Percentiles rank a stretch among this genome's conserved stretches.
Conservation (phyloP, 2,797 vertebrate species). For the Halcyon badia region DNA sequence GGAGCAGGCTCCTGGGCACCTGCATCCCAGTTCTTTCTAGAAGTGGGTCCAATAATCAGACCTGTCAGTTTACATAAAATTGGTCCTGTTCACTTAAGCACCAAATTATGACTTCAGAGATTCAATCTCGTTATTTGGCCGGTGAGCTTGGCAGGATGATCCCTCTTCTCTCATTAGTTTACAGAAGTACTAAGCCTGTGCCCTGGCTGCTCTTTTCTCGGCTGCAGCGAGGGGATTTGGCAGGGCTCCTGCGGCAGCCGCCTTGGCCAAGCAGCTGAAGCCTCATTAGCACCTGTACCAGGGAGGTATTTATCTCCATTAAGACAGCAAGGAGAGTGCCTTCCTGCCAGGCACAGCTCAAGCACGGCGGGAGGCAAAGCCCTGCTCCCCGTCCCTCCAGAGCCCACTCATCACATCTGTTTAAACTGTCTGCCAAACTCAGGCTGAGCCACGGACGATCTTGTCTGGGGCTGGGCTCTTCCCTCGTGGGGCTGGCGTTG, state of each 20-base stretch:
- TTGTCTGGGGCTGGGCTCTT: neutral
- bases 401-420: neutral
- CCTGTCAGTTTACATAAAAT: neutral
- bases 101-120: neutral
- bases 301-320: neutral
- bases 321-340: neutral
- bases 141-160: neutral
- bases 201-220: neutral
- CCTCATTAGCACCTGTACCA: constrained; percentile 25
- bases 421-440: neutral
- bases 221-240: neutral
- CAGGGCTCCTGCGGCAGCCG: neutral
- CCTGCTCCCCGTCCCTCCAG: neutral
- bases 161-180: neutral
- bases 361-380: neutral
- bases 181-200: neutral
- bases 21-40: accelerated
- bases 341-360: neutral
- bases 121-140: neutral
- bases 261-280: neutral
- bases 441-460: accelerated
- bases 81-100: neutral
- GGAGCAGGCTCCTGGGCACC: neutral
- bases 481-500: too few species aligned
- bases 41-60: neutral